A percentile compares a stretch with the other conserved stretches of the same genome.
phyloP scores from a whole-genome alignment of 2,113 vertebrate species.

The Garra rufa region DNA sequence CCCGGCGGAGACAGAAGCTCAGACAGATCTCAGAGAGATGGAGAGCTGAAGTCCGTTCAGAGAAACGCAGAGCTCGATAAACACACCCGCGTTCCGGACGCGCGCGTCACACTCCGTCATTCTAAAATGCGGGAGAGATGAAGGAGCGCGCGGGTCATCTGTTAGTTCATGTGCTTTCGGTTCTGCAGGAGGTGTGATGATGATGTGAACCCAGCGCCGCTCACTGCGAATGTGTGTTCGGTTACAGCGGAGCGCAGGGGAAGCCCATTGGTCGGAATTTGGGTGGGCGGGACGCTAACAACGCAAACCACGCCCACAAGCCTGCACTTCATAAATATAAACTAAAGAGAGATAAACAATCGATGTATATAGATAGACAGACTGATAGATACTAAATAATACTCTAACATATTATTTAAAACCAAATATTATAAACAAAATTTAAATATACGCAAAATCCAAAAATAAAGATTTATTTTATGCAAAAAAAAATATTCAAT shows the following conservation, averaged over 20 bases:
- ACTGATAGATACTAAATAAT: constrained; percentile 28
- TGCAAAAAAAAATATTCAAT: no score
- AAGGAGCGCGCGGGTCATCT: constrained; percentile 71
- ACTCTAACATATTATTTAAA: no score
- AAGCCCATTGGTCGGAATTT: constrained; percentile 73
- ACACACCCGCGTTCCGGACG: constrained; percentile 60
- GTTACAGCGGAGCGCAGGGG: constrained; percentile 72
- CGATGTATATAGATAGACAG: constrained; percentile 54
- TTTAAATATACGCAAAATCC: no score
- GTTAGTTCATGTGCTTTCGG: constrained; percentile 75
- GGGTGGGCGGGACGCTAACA: constrained; percentile 79
- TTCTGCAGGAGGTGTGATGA: constrained; percentile 66
- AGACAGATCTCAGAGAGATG: constrained; percentile 52
- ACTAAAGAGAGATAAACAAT: constrained; percentile 56
- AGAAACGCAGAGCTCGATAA: constrained; percentile 58
- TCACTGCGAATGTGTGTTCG: constrained; percentile 72
- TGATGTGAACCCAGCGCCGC: constrained; percentile 73
- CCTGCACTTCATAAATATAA: constrained; percentile 66
- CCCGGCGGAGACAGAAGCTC: neutral
- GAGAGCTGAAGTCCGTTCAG: constrained; percentile 69
- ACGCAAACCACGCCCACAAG: constrained; percentile 72
- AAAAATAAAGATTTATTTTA: no score
- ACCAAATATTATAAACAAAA: no score
- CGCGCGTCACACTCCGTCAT: constrained; percentile 69
- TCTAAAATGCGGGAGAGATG: constrained; percentile 69